Evolutionary conservation across 2,888 invertebrate genomes (phyloP), one percentile per base, ranked within the genome.

Genomic region (Argyra leucocephala): DNA sequence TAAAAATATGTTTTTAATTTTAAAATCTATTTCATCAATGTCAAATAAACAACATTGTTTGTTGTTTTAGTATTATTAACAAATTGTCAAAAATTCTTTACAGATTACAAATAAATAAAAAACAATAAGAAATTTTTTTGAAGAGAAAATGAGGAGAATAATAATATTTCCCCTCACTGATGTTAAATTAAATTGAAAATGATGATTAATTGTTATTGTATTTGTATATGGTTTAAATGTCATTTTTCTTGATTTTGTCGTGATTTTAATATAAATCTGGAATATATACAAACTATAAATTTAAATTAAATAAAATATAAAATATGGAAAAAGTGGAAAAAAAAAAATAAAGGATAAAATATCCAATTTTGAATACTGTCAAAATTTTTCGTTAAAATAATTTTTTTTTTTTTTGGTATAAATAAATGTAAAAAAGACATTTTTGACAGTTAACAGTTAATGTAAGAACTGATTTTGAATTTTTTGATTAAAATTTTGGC

Each of bases 191-290:
- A 48, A 48, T 18, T 48, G 5, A 18, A 5, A 31, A 48, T 48
- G 48, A 48, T 48, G 48, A 48, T 48, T 48, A 48, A 48, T 48
- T 48, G n/a, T 48, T 48, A 18, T 18, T 48, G n/a, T n/a, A n/a
- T n/a, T n/a, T n/a, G n/a, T n/a, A n/a, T n/a, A n/a, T 48, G 48
- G 48, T 48, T 18, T 48, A 18, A 48, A 48, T 48, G 48, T 48
- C 48, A 48, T 48, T 48, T 18, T 48, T 48, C 48, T 48, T 48
- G 18, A 48, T 48, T 48, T 48, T 48, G 48, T 48, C 48, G 48
- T 48, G 48, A 48, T 48, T 48, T 48, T 48, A 12, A 9, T 48
- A 12, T 48, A 48, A 31, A n/a, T n/a, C n/a, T n/a, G n/a, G n/a
- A n/a, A n/a, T n/a, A n/a, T n/a, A n/a, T n/a, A n/a, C n/a, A n/a